Evolutionary conservation across 1,140 invertebrate genomes (phyloP).

Genomic region (Drosophila sucinea): DNA sequence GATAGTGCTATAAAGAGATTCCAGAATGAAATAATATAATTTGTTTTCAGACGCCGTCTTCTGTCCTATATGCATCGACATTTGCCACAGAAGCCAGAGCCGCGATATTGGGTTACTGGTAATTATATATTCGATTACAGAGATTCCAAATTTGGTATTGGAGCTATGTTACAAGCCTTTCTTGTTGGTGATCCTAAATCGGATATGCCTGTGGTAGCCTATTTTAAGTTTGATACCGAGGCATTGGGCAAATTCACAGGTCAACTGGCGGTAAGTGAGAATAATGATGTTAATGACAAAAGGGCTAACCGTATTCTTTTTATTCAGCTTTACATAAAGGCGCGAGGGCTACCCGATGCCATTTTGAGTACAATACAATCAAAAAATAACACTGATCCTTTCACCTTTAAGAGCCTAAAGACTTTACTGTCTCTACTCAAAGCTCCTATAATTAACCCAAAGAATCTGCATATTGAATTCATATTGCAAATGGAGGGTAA

Average conservation of each 20-base stretch:
- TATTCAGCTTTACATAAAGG: slow-evolving; percentile 85
- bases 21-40: not conserved
- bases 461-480: slow-evolving; percentile 85
- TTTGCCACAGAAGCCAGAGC: slow-evolving; percentile 83
- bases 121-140: slow-evolving; percentile 87
- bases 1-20: not conserved
- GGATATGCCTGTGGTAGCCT: slow-evolving; percentile 86
- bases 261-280: slow-evolving; percentile 84
- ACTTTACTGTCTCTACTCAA: slow-evolving; percentile 84
- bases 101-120: slow-evolving; percentile 85
- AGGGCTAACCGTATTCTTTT: not conserved
- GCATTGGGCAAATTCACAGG: slow-evolving; percentile 85
- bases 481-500: slow-evolving; percentile 86
- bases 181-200: slow-evolving; percentile 86
- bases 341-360: slow-evolving; percentile 83
- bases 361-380: slow-evolving; percentile 74
- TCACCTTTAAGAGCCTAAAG: slow-evolving; percentile 83
- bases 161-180: slow-evolving; percentile 85
- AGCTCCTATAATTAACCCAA: slow-evolving; percentile 82
- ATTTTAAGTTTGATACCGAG: slow-evolving; percentile 86
- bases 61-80: slow-evolving; percentile 86
- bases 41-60: slow-evolving; percentile 84
- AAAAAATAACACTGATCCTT: slow-evolving; percentile 80
- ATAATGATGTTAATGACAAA: not conserved
- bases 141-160: slow-evolving; percentile 85